Base-by-base conservation (phyloP, 2,888 invertebrate genomes). In the Ornithoptera priamus region DNA sequence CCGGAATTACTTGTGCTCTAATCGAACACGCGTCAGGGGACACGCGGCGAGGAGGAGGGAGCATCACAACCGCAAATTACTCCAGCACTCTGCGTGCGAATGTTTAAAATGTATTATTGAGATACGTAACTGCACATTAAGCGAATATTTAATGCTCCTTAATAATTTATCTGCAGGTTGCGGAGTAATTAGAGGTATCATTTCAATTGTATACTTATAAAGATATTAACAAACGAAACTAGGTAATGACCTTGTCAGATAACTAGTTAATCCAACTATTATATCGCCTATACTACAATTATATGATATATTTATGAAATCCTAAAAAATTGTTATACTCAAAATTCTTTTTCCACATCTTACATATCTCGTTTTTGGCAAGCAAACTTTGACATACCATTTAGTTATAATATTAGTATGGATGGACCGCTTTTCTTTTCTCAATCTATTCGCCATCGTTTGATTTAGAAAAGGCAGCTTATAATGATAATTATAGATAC, bases 1-100 rank as follows among this genome's bases (percentile, higher is more conserved):
- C 86, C 88, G 90, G 89, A 92, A 92, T 92, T 92, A 92, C 91
- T 90, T 88, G 89, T 87, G 83, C 86, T 89, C 87, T 91, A 92
- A 92, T 92, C 91, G 92, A 91, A 90, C 92, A 88, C 87, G 90
- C 90, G 90, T 90, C 87, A 83, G 83, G 90, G 89, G 87, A 88
- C 82, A 76, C 76, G 78, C 74, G 76, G 76, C 76, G 79, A n/a
- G 70, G 73, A 71, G 74, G 79, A 73, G 79, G 79, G 81, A 74
- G 81, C 81, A 84, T 85, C 84, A 80, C 84, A 81, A 83, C 90
- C 90, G 87, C 90, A 90, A 92, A 92, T 91, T 90, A 90, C 89
- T 86, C 85, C 84, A 78, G 81, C 84, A 84, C 86, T 85, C 86
- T 82, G 82, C 85, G 86, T 88, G 84, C 85, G 85, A 88, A 88